Conservation (phyloP, 1,140 invertebrate species). For the Musca domestica region DNA sequence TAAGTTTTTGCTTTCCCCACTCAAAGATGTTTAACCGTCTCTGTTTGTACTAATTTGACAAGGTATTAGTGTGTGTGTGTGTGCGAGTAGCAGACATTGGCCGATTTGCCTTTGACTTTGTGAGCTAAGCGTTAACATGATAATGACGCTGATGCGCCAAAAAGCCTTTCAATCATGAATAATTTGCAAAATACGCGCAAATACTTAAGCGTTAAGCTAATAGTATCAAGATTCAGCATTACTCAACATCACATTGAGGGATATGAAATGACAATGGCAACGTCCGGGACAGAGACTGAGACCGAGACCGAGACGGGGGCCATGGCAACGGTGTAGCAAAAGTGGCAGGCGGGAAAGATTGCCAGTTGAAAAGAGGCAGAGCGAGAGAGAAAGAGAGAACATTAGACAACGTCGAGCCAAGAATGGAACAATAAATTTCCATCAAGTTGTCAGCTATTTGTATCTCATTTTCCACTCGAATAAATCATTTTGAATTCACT, state of each 20-base stretch:
- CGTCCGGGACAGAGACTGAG: too few relatives aligned
- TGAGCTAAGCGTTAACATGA: not conserved
- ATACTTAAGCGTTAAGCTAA: conserved; percentile 16
- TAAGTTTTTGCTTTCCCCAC: too few relatives aligned
- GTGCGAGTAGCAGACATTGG: too few relatives aligned
- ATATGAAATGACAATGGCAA: conserved; percentile 8
- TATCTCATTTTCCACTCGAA: conserved; percentile 31
- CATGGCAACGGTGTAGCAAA: too few relatives aligned
- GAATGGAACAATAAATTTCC: conserved; percentile 27
- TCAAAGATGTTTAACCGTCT: too few relatives aligned
- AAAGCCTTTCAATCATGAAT: conserved; percentile 20
- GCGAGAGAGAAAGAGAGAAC: too few relatives aligned
- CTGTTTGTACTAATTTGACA: too few relatives aligned
- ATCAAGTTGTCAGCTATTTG: conserved; percentile 30
- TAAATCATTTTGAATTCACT: conserved; percentile 28
- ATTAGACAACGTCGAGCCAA: not conserved
- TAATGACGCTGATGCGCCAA: conserved; percentile 17
- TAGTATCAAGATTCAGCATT: conserved; percentile 19
- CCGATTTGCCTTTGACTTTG: too few relatives aligned
- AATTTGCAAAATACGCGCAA: conserved; percentile 17
- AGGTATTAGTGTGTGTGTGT: too few relatives aligned
- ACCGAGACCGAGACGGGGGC: too few relatives aligned
- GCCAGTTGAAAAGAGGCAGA: too few relatives aligned
- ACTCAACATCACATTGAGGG: conserved; percentile 11
- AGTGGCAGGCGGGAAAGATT: too few relatives aligned